Base-by-base conservation (phyloP, 2,888 invertebrate species). In the Epiblema foenella region DNA sequence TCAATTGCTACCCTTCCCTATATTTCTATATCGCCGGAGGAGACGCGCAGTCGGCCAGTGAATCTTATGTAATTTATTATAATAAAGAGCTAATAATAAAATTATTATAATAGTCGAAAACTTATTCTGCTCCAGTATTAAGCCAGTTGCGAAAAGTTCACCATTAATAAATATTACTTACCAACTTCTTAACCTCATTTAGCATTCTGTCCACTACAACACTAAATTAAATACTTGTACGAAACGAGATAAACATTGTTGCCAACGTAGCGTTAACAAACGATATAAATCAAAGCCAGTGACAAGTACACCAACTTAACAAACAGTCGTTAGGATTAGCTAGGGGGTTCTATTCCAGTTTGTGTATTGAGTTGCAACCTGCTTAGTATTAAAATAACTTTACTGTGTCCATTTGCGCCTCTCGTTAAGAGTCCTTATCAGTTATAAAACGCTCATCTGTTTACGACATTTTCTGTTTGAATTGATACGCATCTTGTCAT, bases 221-320 rank as follows among this genome's bases (percentile, higher is more conserved):
- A 68, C 56, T 68, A 68, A 56, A 68, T 68, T 63, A 68, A 63
- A 68, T 63, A 63, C 68, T 63, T 68, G n/a, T 62, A 68, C 42
- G 17, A 33, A 62, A 68, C 62, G 62, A 68, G 68, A 68, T 68
- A 62, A 64, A 39, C 64, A 24, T 51, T 54, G 60, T 29, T 62
- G 24, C 63, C 56, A 17, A 63, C 56, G n/a, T 68, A 52, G 29
- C 42, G 42, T 12, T 20, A 56, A 54, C 62, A 68, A 68, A 33
- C 12, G 52, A 15, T 37, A 58, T 69, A 64, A 69, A 69, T 69
- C 69, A 69, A 56, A 51, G 24, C 8, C 49, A 33, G 51, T n/a
- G 57, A 69, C 69, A 63, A 68, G 56, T 56, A 63, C 24, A 29
- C 69, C 56, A 69, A 69, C 63, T 69, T 57, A n/a, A 69, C 63